These are phyloP conservation scores for Rhabditoides inermis DNA, from an alignment of 2,888 invertebrate species.

Conservation along the genomic window DNA sequence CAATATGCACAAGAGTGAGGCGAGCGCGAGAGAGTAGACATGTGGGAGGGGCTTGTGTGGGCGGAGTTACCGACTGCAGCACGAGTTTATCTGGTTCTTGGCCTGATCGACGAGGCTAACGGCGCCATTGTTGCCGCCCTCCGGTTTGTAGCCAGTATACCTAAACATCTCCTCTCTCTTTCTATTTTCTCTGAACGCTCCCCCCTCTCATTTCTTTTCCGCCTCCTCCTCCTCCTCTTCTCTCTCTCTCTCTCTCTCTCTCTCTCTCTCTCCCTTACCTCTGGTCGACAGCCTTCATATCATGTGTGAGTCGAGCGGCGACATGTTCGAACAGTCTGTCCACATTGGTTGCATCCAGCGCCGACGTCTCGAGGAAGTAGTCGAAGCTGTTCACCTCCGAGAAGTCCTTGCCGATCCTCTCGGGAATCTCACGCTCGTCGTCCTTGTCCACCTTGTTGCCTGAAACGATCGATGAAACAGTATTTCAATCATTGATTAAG, in stretches of 20 bases:
- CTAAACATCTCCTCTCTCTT: constrained; percentile 9
- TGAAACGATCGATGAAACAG: constrained; percentile 54
- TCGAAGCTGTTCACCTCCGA: constrained; percentile 68
- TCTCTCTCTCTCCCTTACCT: constrained; percentile 21
- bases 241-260: neutral
- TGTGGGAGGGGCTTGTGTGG: too few species aligned
- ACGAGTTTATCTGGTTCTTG: constrained; percentile 29
- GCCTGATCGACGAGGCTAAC: constrained; percentile 36
- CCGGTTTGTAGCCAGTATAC: constrained; percentile 26
- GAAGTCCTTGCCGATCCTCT: constrained; percentile 84
- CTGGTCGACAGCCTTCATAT: constrained; percentile 51
- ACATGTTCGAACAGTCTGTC: constrained; percentile 93
- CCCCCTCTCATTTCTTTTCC: constrained; percentile 40
- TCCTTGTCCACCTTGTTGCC: constrained; percentile 95
- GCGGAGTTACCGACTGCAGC: constrained; percentile 29
- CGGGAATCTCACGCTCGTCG: constrained; percentile 81
- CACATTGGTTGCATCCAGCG: constrained; percentile 93
- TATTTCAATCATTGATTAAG: too few species aligned
- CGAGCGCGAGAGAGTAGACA: too few species aligned
- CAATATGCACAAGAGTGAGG: too few species aligned
- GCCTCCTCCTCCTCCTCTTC: constrained; percentile 50
- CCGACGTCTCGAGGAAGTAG: constrained; percentile 92
- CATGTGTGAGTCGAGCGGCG: constrained; percentile 58
- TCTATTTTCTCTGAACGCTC: neutral
- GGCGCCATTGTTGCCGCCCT: constrained; percentile 8